A percentile compares a stretch with the other conserved stretches of the same genome.
Evolutionary conservation across 2,888 invertebrate genomes (phyloP).

Genomic region (Piscicola geometra): DNA sequence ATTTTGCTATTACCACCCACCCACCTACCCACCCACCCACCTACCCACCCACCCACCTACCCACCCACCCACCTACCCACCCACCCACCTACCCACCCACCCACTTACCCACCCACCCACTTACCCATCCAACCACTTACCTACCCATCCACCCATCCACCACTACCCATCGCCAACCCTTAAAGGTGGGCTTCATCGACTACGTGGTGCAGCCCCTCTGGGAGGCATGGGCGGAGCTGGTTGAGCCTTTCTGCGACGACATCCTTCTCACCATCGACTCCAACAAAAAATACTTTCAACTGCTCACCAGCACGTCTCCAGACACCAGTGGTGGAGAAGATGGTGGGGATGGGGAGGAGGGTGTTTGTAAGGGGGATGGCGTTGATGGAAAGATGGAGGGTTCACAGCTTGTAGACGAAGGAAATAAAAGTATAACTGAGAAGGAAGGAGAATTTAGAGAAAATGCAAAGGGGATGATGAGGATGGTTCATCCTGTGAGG

Average conservation of each 20-base stretch:
- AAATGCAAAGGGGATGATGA: not conserved
- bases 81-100: no score
- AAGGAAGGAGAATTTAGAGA: not conserved
- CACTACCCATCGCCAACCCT: not conserved
- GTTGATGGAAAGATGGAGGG: no score
- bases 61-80: no score
- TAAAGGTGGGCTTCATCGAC: slow-evolving; percentile 35
- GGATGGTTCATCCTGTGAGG: not conserved
- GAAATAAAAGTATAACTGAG: not conserved
- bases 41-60: no score
- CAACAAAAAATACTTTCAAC: slow-evolving; percentile 27
- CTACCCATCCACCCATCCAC: no score
- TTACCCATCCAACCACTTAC: no score
- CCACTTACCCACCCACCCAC: no score
- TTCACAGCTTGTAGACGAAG: not conserved
- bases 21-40: no score
- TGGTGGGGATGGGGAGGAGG: not conserved
- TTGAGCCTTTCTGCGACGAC: slow-evolving; percentile 33
- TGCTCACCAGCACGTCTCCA: slow-evolving; percentile 8
- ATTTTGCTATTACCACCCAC: no score
- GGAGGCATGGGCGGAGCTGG: slow-evolving; percentile 38
- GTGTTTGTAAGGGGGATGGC: no score
- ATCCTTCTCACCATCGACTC: slow-evolving; percentile 31
- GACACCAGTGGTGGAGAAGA: not conserved
- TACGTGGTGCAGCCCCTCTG: slow-evolving; percentile 35